Evolutionary conservation across 2,113 vertebrate genomes (phyloP).

Genomic region (Cygnus buccinator): DNA sequence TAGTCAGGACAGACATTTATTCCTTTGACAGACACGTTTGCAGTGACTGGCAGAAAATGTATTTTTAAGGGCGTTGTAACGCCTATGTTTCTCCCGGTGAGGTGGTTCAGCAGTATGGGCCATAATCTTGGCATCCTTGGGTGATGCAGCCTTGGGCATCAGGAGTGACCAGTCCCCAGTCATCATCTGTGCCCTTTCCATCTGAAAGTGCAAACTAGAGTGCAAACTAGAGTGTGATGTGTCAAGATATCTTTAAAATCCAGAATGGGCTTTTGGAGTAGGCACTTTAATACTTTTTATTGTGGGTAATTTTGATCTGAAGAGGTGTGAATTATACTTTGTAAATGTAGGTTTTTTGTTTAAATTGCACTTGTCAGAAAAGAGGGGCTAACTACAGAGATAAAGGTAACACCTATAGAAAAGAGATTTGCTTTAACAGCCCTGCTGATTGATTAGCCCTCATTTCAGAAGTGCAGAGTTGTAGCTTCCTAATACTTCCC

Average conservation of each 20-base stretch:
- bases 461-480: neutral
- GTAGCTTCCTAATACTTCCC: neutral
- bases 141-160: neutral
- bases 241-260: neutral
- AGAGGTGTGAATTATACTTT: neutral
- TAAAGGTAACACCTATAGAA: neutral
- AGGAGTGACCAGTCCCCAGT: neutral
- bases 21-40: neutral
- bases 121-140: neutral
- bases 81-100: neutral
- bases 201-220: neutral
- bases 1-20: neutral
- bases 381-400: neutral
- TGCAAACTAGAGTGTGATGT: neutral
- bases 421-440: neutral
- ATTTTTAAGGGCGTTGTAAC: neutral
- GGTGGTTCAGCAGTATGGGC: accelerated
- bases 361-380: neutral
- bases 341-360: neutral
- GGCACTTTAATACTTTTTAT: neutral
- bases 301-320: neutral
- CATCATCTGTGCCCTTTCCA: neutral
- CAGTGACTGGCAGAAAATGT: neutral
- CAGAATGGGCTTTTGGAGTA: neutral
- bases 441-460: neutral